phyloP scores from a whole-genome alignment of 2,113 vertebrate genomes.

The Numenius arquata region DNA sequence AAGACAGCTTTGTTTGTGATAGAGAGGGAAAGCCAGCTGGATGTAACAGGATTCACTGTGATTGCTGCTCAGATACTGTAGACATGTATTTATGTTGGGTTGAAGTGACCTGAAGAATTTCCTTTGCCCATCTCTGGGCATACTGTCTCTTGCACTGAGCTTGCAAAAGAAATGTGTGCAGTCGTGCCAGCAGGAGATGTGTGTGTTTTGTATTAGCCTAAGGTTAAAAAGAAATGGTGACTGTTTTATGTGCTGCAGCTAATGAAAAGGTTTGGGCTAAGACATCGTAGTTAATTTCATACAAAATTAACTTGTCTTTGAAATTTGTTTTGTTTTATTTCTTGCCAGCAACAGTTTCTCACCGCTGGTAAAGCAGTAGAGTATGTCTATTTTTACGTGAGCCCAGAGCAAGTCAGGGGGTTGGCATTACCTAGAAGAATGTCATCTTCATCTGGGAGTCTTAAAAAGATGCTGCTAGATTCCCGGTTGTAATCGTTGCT shows the following conservation, averaged over 20 bases:
- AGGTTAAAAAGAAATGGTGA: not conserved
- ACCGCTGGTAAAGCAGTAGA: not conserved
- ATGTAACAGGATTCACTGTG: constrained; percentile 38
- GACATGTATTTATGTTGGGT: constrained; percentile 15
- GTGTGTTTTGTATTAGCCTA: constrained; percentile 14
- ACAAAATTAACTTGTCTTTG: constrained; percentile 41
- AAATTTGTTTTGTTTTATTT: constrained; percentile 36
- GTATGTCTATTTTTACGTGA: not conserved
- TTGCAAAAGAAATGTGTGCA: constrained; percentile 3
- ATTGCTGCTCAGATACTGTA: constrained; percentile 39
- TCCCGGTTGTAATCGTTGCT: not conserved
- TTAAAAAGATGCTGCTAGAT: not conserved
- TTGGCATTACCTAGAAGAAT: constrained; percentile 5
- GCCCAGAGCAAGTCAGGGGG: not conserved
- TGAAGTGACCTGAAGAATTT: constrained; percentile 69
- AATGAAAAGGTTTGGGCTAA: constrained; percentile 3
- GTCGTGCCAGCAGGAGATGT: not conserved
- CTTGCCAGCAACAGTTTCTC: constrained; percentile 31
- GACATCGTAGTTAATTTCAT: constrained; percentile 7
- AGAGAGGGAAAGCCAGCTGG: constrained; percentile 32
- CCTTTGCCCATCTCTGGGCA: not conserved
- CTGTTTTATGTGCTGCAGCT: constrained; percentile 6
- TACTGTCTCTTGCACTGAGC: constrained; percentile 1
- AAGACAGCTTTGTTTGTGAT: constrained; percentile 25
- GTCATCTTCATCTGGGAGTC: not conserved